Evolutionary conservation across 2,888 invertebrate genomes (phyloP), one percentile per base, ranked within the genome.

Genomic region (Tetanocera ferruginea): DNA sequence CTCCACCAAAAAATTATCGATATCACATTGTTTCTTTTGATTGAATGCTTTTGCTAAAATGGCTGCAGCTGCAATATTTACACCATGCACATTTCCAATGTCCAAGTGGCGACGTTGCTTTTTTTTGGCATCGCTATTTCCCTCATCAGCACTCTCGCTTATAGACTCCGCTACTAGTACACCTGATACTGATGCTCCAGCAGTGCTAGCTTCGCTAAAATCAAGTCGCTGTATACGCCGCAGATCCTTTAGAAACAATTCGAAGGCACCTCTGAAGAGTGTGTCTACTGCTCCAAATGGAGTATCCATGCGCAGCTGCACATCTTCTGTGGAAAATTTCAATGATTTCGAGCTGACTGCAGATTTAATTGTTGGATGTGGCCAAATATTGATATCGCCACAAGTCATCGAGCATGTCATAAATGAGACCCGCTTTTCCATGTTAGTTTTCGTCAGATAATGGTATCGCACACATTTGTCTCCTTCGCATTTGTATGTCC

Each of bases 401-500:
- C 96, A 96, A 19, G 94, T 91, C 92, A 96, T 95, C 85, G 94
- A 93, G 90, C 96, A 96, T 8, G 94, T 94, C 57, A 93, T 91
- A 82, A 95, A 90, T 6, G 94, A 93, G 83, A 93, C 79, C 91
- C 91, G 88, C 78, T 87, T 85, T 82, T 80, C 84, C 8, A 34
- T 77, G 28, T 81, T 81, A 23, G 72, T 76, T 19, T 74, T 71
- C 86, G 64, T 90, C 83, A 83, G 77, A 81, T 84, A 88, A 79
- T 86, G 90, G 62, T 91, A 89, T 52, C 94, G 92, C 83, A 95
- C 93, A 91, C 95, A 95, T 80, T 93, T 92, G 81, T 93, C 92
- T 62, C 91, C 90, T 71, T 93, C 92, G 87, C 95, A 96, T 51
- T 93, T 91, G 93, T 95, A 95, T 9, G 94, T 94, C 95, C 95